A percentile compares a stretch with the other conserved stretches of the same genome.
Conservation (phyloP, 2,113 vertebrate species). For the Abramis brama region DNA sequence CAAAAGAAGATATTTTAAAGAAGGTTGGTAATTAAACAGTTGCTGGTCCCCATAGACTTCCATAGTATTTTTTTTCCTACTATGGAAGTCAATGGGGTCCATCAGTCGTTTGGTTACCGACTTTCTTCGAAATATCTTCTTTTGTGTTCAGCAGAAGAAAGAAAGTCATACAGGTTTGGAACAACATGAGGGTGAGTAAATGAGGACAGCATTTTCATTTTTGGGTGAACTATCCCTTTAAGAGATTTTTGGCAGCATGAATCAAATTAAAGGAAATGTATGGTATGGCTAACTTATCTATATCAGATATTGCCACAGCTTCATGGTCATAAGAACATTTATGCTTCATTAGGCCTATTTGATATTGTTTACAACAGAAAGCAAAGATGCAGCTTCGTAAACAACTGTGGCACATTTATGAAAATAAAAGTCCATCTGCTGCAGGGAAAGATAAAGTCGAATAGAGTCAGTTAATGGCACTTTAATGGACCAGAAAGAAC, state of each 20-base stretch:
- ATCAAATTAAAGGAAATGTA: neutral
- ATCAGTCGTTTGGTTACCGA: no score
- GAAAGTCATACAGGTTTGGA: no score
- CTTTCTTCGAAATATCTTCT: no score
- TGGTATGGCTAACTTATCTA: neutral
- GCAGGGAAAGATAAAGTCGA: neutral
- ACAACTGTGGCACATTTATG: neutral
- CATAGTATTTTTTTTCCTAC: no score
- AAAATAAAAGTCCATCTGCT: conserved; percentile 11
- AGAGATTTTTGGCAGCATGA: neutral
- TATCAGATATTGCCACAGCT: neutral
- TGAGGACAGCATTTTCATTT: no score
- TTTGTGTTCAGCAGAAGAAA: no score
- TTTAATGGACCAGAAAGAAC: conserved; percentile 19
- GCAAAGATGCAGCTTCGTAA: neutral
- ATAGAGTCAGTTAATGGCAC: neutral
- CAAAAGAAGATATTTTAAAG: no score
- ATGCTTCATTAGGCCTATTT: neutral
- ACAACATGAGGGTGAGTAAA: no score
- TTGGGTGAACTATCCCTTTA: no score
- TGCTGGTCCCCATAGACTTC: no score
- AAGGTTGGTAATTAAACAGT: no score
- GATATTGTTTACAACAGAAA: neutral
- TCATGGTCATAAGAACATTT: neutral
- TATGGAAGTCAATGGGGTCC: no score